Base-by-base conservation (phyloP, 2,797 vertebrate species). In the Myiothlypis chrysogaster region DNA sequence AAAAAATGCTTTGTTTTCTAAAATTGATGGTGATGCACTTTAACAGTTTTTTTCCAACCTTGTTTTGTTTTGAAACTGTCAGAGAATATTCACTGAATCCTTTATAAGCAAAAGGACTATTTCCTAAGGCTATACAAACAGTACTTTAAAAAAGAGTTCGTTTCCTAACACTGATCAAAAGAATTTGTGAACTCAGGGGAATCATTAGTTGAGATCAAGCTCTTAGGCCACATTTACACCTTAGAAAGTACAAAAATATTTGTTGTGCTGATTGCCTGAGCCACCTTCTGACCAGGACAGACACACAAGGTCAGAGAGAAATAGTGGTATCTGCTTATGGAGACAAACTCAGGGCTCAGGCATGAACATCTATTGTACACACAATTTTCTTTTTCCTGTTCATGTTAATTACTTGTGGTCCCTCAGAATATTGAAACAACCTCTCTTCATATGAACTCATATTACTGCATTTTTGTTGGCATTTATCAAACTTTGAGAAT, bases 21-120 rank as follows among this genome's bases (percentile, higher is more conserved):
- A 94, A 94, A 93, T 32, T 68, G 71, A 93, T 92, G 46, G 78
- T 52, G 55, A 78, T 85, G 59, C 23, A 73, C 9, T 91, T 89
- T 65, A 83, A 44, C 30, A 59, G 8, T 21, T 55, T 66, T 64
- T 95, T 83, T 17, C 21, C 30, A 65, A 65, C 9, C 12, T 86
- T 89, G 10, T 49, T 96, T 94, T 92, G 56, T 72, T 93, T 86
- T 89, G 66, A 75, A 90, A 83, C 75, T 56, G 70, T 60, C 66
- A 84, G 35, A 87, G 18, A 64, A 91, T 56, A 37, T 87, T 78
- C 28, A 23, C 50, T 50, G 70, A 47, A 46, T 79, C 17, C 47
- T 96, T 96, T 81, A 46, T 87, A 89, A 91, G 71, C 22, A 84
- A 73, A 90, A 60, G 5, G 9, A 35, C 35, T 46, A 20, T 46